Evolutionary conservation across 2,113 vertebrate genomes (phyloP).

Genomic region (Cinclus cinclus): DNA sequence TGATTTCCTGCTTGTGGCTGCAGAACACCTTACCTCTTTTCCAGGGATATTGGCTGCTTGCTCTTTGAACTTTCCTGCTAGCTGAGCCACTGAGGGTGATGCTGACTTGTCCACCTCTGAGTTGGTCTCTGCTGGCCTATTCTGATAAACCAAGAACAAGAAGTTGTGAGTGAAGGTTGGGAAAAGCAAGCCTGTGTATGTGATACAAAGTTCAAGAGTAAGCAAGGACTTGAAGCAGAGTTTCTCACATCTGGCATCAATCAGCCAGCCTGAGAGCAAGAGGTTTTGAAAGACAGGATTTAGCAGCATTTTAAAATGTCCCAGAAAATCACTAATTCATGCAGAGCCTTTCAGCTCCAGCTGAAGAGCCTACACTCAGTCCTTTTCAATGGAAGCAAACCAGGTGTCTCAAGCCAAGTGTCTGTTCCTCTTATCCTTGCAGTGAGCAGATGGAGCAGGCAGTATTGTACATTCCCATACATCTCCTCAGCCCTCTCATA

Average conservation of each 20-base stretch:
- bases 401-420: not conserved
- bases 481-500: not conserved
- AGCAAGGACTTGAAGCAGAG: not conserved
- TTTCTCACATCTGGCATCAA: conserved; percentile 33
- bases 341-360: not conserved
- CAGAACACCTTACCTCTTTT: conserved; percentile 74
- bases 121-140: conserved; percentile 59
- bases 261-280: not conserved
- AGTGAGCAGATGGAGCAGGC: not conserved
- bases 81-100: conserved; percentile 75
- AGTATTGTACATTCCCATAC: not conserved
- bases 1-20: not conserved
- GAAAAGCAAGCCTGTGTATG: not conserved
- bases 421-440: not conserved
- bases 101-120: conserved; percentile 63
- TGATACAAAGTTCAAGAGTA: conserved; percentile 33
- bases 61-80: conserved; percentile 78
- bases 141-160: conserved; percentile 61
- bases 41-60: conserved; percentile 58
- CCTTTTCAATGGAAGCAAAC: not conserved
- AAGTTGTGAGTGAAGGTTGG: not conserved
- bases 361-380: not conserved
- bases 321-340: not conserved
- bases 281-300: not conserved
- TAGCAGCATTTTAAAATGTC: conserved; percentile 5